Base-by-base conservation (phyloP, 2,888 invertebrate species). In the Drosophila mercatorum region DNA sequence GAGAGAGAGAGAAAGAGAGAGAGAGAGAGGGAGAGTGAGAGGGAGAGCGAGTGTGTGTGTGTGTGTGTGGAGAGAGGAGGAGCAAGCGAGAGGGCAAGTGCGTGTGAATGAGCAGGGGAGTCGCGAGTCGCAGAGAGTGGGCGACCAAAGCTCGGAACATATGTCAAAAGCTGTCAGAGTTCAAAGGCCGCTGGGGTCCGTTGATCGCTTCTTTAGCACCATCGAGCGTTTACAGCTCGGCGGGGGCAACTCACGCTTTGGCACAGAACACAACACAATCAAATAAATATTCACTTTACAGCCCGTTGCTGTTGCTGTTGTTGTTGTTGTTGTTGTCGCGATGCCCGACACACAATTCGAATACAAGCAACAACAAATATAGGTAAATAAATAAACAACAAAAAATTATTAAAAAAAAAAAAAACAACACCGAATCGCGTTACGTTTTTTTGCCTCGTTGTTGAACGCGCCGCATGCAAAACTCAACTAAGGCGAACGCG, bases 391-490 rank as follows among this genome's bases (percentile, higher is more conserved):
- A 56, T 56, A 57, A 53, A 52, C 61, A 49, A 47, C 52, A 59
- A 62, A 62, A 52, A 52, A 41, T 34, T n/a, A 34, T 41, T 17
- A 55, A 49, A 59, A 17, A 17, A 17, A 17, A 60, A 44, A 57
- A 56, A 43, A 52, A 7, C 4, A 5, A 34, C 28, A 47, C 56
- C 75, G 67, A 72, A 40, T 60, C 84, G 66, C 60, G 66, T 44
- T 64, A 34, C 63, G 65, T 66, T 52, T 65, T 62, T 61, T 40
- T 12, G 56, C 36, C 65, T 44, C 51, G 82, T 51, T 81, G 72
- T 81, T 83, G 49, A 68, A 81, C 70, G 84, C 79, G 72, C 79
- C 81, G 71, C 79, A 69, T 71, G 75, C 68, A 73, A 88, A 77
- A 83, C 71, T 77, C 66, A 77, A 75, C 74, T 88, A 71, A 68